phyloP scores from a whole-genome alignment of 2,797 vertebrate species.

The Petrocephalus sullivani region DNA sequence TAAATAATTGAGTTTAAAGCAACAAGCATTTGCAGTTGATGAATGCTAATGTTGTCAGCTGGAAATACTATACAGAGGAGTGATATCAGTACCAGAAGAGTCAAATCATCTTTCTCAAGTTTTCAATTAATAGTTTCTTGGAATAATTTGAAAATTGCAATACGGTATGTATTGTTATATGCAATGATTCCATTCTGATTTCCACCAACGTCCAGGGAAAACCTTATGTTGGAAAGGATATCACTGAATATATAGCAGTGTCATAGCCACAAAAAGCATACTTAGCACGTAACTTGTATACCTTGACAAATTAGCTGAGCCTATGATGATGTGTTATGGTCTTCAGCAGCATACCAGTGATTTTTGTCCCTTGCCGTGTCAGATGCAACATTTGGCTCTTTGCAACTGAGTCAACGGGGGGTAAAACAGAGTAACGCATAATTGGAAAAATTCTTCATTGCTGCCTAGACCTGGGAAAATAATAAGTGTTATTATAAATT shows the following conservation, averaged over 20 bases:
- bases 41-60: slow-evolving; percentile 3
- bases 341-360: not conserved
- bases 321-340: not conserved
- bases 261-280: not conserved
- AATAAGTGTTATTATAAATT: not conserved
- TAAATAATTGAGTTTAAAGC: slow-evolving; percentile 22
- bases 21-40: slow-evolving; percentile 15
- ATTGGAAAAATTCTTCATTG: not conserved
- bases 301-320: not conserved
- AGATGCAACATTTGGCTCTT: not conserved
- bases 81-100: not conserved
- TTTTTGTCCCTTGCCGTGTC: not conserved
- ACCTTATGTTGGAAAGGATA: not conserved
- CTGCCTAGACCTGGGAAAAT: not conserved
- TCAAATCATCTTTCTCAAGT: not conserved
- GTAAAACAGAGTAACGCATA: not conserved
- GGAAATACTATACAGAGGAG: not conserved
- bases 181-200: not conserved
- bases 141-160: not conserved
- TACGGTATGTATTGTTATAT: not conserved
- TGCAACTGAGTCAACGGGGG: not conserved
- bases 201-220: not conserved
- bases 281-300: not conserved
- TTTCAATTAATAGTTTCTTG: not conserved
- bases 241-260: not conserved